These are phyloP conservation scores for Dicrurus megarhynchus DNA, from an alignment of 2,113 vertebrate genomes.

Conservation along the genomic window DNA sequence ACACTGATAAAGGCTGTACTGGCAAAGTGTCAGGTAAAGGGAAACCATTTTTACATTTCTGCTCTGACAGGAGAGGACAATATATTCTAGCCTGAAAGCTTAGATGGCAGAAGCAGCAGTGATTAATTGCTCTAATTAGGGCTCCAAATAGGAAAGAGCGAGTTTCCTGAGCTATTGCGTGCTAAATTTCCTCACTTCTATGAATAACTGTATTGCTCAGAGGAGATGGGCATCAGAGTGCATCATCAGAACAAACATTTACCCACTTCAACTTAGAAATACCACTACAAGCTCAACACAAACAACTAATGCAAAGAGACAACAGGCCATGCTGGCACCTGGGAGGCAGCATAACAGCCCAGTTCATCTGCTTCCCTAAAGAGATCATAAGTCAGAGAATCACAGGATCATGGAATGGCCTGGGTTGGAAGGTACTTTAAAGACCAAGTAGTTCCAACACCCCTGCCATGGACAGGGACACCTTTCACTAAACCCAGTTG, in stretches of 20 bases:
- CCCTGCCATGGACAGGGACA: neutral
- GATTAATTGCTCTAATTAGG: slow-evolving; percentile 65
- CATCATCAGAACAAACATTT: slow-evolving; percentile 45
- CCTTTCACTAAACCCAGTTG: neutral
- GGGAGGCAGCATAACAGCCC: neutral
- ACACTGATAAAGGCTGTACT: slow-evolving; percentile 28
- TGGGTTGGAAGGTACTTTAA: neutral
- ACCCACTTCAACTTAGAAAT: slow-evolving; percentile 17
- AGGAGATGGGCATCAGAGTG: slow-evolving; percentile 10
- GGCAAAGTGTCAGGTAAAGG: slow-evolving; percentile 22
- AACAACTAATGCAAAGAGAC: neutral
- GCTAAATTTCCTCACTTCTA: slow-evolving; percentile 34
- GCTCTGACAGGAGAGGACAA: slow-evolving; percentile 34
- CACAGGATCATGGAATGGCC: neutral
- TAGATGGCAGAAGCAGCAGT: slow-evolving; percentile 43
- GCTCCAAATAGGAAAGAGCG: slow-evolving; percentile 16
- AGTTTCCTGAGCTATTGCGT: slow-evolving; percentile 18
- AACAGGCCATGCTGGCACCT: neutral
- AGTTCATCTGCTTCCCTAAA: neutral
- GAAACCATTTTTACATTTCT: slow-evolving; percentile 50
- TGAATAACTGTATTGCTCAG: slow-evolving; percentile 45
- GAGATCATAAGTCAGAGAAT: neutral
- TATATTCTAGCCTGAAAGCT: slow-evolving; percentile 39
- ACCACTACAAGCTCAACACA: neutral
- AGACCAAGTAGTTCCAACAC: neutral